A percentile compares a stretch with the other conserved stretches of the same genome.
Evolutionary conservation across 2,113 vertebrate genomes (phyloP).

Genomic region (Girardinichthys multiradiatus): DNA sequence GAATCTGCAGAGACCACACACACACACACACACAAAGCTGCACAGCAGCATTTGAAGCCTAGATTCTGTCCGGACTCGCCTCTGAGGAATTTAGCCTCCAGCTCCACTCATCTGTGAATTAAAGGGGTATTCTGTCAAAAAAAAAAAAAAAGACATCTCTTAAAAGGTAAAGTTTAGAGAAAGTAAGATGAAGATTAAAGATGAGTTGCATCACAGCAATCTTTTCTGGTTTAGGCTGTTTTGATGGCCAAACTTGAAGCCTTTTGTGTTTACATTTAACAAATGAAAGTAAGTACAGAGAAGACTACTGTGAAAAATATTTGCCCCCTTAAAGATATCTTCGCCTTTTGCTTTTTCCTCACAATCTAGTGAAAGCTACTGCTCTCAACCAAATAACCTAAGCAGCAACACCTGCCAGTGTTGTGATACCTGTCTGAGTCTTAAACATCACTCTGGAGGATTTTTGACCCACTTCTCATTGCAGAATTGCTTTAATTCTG

Average conservation of each 20-base stretch:
- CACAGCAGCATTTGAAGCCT: slow-evolving; percentile 24
- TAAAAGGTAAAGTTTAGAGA: neutral
- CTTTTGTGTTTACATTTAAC: neutral
- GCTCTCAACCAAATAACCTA: no score
- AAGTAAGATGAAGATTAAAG: neutral
- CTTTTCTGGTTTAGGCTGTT: neutral
- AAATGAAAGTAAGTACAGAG: no score
- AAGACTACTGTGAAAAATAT: no score
- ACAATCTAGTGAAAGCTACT: no score
- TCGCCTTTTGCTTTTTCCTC: no score
- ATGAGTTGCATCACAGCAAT: neutral
- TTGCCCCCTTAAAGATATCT: no score
- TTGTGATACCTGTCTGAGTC: no score
- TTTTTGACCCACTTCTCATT: no score
- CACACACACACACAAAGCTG: slow-evolving; percentile 19
- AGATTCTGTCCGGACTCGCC: slow-evolving; percentile 58
- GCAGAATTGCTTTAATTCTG: no score
- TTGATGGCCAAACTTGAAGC: neutral
- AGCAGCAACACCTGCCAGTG: no score
- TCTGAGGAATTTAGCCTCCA: slow-evolving; percentile 51
- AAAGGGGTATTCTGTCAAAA: slow-evolving; percentile 43
- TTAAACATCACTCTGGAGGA: no score
- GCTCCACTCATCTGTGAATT: slow-evolving; percentile 14
- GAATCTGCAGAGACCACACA: slow-evolving; percentile 27
- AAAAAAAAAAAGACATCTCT: slow-evolving; percentile 1